phyloP scores from a whole-genome alignment of 2,888 invertebrate species.

The Philopedon plagiatum region DNA sequence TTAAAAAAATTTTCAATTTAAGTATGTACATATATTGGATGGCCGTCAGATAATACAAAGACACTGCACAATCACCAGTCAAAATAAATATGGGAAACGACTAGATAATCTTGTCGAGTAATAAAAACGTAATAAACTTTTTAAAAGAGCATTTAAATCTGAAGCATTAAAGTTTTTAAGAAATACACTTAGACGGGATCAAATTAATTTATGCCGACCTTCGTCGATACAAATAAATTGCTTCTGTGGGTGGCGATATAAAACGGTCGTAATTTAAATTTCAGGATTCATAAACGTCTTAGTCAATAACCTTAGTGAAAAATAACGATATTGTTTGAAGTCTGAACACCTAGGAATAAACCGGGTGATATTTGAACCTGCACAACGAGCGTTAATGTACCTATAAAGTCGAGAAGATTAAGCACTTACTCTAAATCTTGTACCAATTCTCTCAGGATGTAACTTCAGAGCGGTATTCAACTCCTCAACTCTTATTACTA shows the following conservation, averaged over 20 bases:
- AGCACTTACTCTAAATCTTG: too few relatives aligned
- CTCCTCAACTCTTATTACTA: too few relatives aligned
- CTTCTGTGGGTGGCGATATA: slow-evolving; percentile 23
- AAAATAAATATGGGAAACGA: background rate
- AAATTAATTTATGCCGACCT: slow-evolving; percentile 29
- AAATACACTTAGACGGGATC: slow-evolving; percentile 35
- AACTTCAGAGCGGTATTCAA: too few relatives aligned
- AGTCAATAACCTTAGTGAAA: slow-evolving; percentile 24
- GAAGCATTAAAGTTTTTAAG: slow-evolving; percentile 28
- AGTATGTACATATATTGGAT: too few relatives aligned
- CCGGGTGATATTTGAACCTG: too few relatives aligned
- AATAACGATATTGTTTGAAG: slow-evolving; percentile 26
- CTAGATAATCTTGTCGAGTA: background rate
- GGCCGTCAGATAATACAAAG: background rate
- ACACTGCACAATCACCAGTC: background rate
- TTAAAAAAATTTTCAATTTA: too few relatives aligned
- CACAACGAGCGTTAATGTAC: too few relatives aligned
- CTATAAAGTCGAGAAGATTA: too few relatives aligned
- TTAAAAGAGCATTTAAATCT: slow-evolving; percentile 11
- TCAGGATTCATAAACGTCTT: slow-evolving; percentile 32
- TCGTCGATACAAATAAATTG: slow-evolving; percentile 27
- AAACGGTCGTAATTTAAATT: slow-evolving; percentile 28
- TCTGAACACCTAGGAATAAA: too few relatives aligned
- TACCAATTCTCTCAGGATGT: too few relatives aligned
- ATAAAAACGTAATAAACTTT: slow-evolving; percentile 17